Base-by-base conservation (phyloP, 1,140 invertebrate genomes). In the Leptopilina clavipes region DNA sequence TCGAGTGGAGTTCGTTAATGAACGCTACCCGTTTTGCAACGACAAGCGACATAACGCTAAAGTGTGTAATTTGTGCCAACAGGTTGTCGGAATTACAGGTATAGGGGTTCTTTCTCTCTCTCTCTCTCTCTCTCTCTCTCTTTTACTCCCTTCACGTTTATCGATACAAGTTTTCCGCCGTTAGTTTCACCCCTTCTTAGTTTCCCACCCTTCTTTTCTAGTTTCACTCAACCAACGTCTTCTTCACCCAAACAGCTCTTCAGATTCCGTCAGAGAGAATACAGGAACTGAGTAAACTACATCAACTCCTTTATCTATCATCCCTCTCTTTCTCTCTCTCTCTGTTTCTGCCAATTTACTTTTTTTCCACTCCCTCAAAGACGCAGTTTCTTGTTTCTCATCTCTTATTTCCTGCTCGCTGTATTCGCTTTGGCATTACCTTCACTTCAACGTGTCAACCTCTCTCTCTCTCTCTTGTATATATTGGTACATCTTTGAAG, bases 41-140 rank as follows among this genome's bases (percentile, higher is more conserved):
- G 59, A 25, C 59, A 65, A 65, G 25, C 59, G 59, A 65, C 59
- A 65, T 65, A 65, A 65, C 19, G 59, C 22, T 31, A 65, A 65
- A 65, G 59, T 65, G 59, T 65, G 59, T 65, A 65, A 65, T 65
- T 65, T 65, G 59, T 65, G 59, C 59, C 59, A 65, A 65, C 59
- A 65, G 59, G 59, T 65, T 65, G 59, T 65, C 12, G 59, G 59
- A 65, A 65, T 65, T 65, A 65, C 59, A 65, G 59, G 59, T 65
- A 31, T 22, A 22, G 59, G 25, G 37, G 37, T 6, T 40, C 8
- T 40, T 6, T 40, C 37, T 40, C 9, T 9, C 37, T 40, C 37
- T 40, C 37, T 40, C 37, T 40, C 37, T 40, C 37, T 40, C 37
- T 40, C 37, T 40, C 8, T 40, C 5, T 9, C 37, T 40, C 37